These are phyloP conservation scores for Pogonophryne albipinna DNA, from an alignment of 2,797 vertebrate genomes.

Conservation along the genomic window DNA sequence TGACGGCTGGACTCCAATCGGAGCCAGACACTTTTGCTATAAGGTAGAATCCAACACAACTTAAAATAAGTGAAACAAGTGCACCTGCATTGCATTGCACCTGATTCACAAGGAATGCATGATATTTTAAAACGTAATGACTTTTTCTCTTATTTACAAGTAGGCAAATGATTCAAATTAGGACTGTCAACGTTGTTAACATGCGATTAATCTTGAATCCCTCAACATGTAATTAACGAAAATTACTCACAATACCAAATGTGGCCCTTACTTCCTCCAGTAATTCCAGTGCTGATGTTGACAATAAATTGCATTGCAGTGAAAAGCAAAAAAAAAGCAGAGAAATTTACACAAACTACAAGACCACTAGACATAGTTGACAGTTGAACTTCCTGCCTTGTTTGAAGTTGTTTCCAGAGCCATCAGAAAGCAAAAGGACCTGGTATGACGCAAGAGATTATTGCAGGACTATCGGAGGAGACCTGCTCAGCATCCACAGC, in stretches of 20 bases:
- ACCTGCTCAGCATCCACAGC: slow-evolving; percentile 87
- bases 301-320: too few relatives aligned
- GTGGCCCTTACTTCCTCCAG: too few relatives aligned
- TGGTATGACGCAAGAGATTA: slow-evolving; percentile 89
- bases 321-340: too few relatives aligned
- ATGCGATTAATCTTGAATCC: too few relatives aligned
- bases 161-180: not conserved
- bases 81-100: too few relatives aligned
- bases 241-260: too few relatives aligned
- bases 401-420: slow-evolving; percentile 41
- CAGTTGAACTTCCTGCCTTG: slow-evolving; percentile 3
- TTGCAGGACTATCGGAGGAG: slow-evolving; percentile 88
- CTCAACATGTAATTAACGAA: too few relatives aligned
- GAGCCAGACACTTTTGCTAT: slow-evolving; percentile 50
- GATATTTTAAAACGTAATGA: not conserved
- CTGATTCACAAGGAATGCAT: not conserved
- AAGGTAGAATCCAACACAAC: slow-evolving; percentile 51
- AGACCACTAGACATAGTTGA: not conserved
- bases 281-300: too few relatives aligned
- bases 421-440: slow-evolving; percentile 66
- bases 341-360: not conserved
- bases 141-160: not conserved
- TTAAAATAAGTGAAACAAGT: not conserved
- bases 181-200: too few relatives aligned
- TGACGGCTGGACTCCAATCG: slow-evolving; percentile 77